Conservation (phyloP, 2,113 vertebrate genomes). For the Pontoporia blainvillei region DNA sequence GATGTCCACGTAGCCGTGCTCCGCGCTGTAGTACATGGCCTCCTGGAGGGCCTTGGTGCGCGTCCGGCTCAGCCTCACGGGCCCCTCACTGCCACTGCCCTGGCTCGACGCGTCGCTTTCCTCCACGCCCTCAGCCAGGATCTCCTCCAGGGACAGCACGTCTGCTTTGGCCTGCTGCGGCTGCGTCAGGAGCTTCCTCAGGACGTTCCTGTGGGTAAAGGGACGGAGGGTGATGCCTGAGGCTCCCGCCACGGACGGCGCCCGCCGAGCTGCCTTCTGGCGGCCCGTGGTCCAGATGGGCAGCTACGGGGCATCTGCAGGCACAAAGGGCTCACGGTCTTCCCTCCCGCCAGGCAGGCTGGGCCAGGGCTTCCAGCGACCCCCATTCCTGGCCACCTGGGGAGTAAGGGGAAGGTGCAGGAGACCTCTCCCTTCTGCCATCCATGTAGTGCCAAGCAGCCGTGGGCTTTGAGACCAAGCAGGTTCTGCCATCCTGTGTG, state of each 20-base stretch:
- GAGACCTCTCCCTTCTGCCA: background rate
- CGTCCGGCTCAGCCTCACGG: no score
- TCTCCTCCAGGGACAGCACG: conserved; percentile 97
- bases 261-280: fast-evolving
- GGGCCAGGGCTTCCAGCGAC: background rate
- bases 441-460: background rate
- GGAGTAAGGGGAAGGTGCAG: background rate
- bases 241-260: fast-evolving
- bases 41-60: no score
- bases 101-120: conserved; percentile 75
- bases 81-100: no score
- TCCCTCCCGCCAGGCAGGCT: background rate
- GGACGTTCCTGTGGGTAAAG: conserved; percentile 87
- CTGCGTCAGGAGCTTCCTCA: conserved; percentile 95
- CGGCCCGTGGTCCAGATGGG: fast-evolving
- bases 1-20: no score
- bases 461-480: background rate
- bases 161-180: conserved; percentile 93
- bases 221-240: background rate
- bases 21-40: no score
- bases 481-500: background rate
- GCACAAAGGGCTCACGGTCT: background rate
- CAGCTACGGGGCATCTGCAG: fast-evolving
- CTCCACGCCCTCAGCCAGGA: conserved; percentile 95
- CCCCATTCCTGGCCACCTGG: no score